Evolutionary conservation across 2,888 invertebrate species (phyloP), one percentile per base, ranked within the genome.

Genomic region (Tachystola acroxantha): DNA sequence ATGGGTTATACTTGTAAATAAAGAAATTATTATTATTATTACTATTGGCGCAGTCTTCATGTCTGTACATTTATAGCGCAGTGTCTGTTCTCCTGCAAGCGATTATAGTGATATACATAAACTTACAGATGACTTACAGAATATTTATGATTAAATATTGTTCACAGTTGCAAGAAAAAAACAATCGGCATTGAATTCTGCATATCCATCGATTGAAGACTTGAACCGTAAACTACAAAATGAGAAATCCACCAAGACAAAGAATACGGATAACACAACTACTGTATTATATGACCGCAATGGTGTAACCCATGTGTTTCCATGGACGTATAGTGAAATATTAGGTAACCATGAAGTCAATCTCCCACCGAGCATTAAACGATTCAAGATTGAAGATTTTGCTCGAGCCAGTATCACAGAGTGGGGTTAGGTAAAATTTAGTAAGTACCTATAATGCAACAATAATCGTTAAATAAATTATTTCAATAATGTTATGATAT

Each of bases 341-440:
- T 68, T 91, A 31, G 88, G 88, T 30, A 68, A 63, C 35, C 79
- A 80, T 44, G 57, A 62, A 2, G 85, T 88, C 45, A 53, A 50
- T 35, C 62, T 92, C 40, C 92, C 92, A 10, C 90, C 90, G 0
- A 92, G 92, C 31, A 49, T 91, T 7, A 86, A 78, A 49, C 89
- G 87, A 45, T 68, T 91, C 14, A 87, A 76, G 31, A 65, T 88
- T 0, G 85, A 89, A 35, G 85, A 88, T 50, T 89, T 91, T 50
- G 45, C 46, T 5, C 59, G 86, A 51, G 78, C 74, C 3, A 64
- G 81, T 46, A 80, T 90, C 57, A 74, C 65, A 38, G 81, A 85
- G 43, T 92, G 92, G 92, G 91, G 91, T 10, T 80, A 16, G 16
- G 16, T 16, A 16, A 3, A 16, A 4, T 16, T 16, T 4, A 6